Base-by-base conservation (phyloP, 2,113 vertebrate genomes). In the Lucifuga dentata region DNA sequence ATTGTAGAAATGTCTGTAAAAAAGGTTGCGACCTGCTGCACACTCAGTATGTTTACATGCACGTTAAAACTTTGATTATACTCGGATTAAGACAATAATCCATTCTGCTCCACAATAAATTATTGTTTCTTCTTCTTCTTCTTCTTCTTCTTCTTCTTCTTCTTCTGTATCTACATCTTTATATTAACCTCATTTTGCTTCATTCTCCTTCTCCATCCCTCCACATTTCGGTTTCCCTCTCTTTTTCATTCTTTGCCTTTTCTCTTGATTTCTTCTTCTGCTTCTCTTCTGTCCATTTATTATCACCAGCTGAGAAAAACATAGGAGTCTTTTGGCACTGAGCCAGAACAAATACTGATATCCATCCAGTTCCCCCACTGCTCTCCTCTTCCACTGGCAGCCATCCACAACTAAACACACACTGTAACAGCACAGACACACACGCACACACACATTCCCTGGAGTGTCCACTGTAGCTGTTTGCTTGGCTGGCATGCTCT, bases 301-400 rank as follows among this genome's bases (percentile, higher is more conserved):
- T 73, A 78, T 83, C 64, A 21, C 66, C 79, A 81, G 76, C 77
- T 81, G 74, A 85, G 79, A 67, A 81, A 89, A 89, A 83, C 81
- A 73, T 68, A 84, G 65, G 50, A 83, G 76, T 59, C 64, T 69
- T 73, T 66, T 86, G 88, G 83, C 68, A 5, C 3, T 0, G 21
- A 44, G 80, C 85, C 88, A 89, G 81, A 76, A 68, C 78, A 90
- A 90, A 90, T 83, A 86, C 49, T 85, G 86, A 85, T 86, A 88
- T 77, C 80, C 79, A 82, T 70, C 75, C 67, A 55, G 45, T 49
- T 44, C 56, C 82, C 36, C 26, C 59, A 1, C 62, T n/a, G 35
- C 58, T 64, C 78, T 67, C 62, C 58, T 73, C 75, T 59, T 80
- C 71, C 58, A 76, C 76, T 89, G 87, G 85, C 87, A 87, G 80